Base-by-base conservation (phyloP, 2,888 invertebrate species). In the Hypomecis punctinalis region DNA sequence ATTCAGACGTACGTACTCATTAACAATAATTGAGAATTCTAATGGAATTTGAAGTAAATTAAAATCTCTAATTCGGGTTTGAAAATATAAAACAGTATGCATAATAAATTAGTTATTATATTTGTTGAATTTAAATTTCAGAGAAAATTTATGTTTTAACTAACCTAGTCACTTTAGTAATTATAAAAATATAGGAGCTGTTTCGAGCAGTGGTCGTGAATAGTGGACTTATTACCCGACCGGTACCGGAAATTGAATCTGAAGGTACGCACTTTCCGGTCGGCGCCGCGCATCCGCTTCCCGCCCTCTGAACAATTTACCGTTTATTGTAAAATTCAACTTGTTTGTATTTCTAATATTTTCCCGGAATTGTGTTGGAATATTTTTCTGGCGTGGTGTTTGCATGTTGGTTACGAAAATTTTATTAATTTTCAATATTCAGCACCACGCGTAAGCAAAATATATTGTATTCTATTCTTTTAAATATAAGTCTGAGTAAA, bases 221-320 rank as follows among this genome's bases (percentile, higher is more conserved):
- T 89, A 83, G 88, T 83, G 83, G 82, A 84, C 86, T 89, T 90
- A 89, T 90, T 90, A 89, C 85, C 81, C 83, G 83, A 80, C 85
- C 86, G 86, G 84, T 78, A 82, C 75, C 90, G 91, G 89, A 91
- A 90, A 91, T 91, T 90, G 89, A 89, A 90, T 91, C 88, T 88
- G 86, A 82, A 88, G 88, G 88, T 88, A 90, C 90, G 91, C 89
- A 89, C 88, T 86, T 88, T 89, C 90, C 88, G 87, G 85, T 78
- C 81, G 85, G 82, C 82, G 80, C 80, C 80, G 80, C 79, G 80
- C 80, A 86, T 87, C 85, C 86, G 85, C 76, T 79, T 82, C 80
- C 76, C 75, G 76, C 77, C 71, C 75, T 60, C 77, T 76, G 78
- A 80, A 76, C 75, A 78, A 76, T 80, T 79, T 78, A 80, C 78